Evolutionary conservation across 2,797 vertebrate genomes (phyloP).

Genomic region (Uromys caudimaculatus): DNA sequence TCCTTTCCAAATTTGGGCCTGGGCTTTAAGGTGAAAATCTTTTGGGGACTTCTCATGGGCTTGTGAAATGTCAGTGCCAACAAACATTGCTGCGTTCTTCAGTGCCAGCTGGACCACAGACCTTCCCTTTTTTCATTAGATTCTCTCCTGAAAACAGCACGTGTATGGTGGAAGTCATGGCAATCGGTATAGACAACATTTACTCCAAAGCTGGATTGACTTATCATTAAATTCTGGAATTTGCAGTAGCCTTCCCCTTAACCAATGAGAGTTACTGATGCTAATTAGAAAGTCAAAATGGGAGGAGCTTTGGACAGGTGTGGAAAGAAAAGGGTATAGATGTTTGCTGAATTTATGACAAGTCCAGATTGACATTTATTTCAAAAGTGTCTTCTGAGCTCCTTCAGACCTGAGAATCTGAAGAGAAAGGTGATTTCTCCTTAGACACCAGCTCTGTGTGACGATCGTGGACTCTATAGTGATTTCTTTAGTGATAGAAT

Average conservation of each 20-base stretch:
- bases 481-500: not conserved
- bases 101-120: not conserved
- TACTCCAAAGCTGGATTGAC: not conserved
- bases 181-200: not conserved
- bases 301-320: not conserved
- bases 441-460: not conserved
- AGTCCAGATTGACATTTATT: not conserved
- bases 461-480: not conserved
- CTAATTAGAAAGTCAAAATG: not conserved
- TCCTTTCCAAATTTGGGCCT: conserved; percentile 79
- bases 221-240: conserved; percentile 30
- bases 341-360: not conserved
- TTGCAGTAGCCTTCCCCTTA: not conserved
- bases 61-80: conserved; percentile 40
- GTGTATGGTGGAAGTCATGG: not conserved
- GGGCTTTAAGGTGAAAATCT: conserved; percentile 59
- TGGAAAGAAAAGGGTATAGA: not conserved
- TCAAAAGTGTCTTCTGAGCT: not conserved
- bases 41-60: conserved; percentile 9
- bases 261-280: not conserved
- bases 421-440: conserved; percentile 19
- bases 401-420: not conserved
- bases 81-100: conserved; percentile 1
- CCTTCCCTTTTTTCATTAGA: not conserved
- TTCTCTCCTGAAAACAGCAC: not conserved